These are phyloP conservation scores for Phylloscopus collybita DNA, from an alignment of 2,797 vertebrate genomes.

Conservation along the genomic window DNA sequence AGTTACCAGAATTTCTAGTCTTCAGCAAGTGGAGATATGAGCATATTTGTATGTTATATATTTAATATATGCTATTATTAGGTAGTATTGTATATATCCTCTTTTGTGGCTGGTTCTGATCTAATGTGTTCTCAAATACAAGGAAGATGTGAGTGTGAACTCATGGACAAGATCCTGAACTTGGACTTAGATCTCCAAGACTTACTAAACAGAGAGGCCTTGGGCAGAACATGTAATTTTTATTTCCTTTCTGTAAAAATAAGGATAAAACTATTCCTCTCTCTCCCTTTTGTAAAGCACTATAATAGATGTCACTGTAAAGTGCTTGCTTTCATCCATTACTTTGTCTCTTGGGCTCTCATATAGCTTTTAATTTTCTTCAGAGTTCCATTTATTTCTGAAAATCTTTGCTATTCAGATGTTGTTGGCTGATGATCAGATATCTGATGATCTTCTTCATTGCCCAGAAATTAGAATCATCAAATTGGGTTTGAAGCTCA, in stretches of 20 bases:
- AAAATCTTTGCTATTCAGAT: neutral
- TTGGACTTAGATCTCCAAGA: neutral
- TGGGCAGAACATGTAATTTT: neutral
- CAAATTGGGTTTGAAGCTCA: neutral
- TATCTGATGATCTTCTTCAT: neutral
- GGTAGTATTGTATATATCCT: neutral
- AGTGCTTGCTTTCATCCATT: neutral
- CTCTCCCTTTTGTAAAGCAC: neutral
- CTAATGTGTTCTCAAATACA: neutral
- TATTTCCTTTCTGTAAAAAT: neutral
- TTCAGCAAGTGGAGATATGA: neutral
- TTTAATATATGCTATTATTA: neutral
- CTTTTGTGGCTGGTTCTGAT: neutral
- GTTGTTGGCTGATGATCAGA: neutral
- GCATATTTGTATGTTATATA: neutral
- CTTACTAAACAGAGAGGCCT: neutral
- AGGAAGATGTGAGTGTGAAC: neutral
- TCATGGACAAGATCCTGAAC: neutral
- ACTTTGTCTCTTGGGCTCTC: neutral
- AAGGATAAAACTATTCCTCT: neutral
- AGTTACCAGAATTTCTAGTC: neutral
- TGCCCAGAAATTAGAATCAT: neutral
- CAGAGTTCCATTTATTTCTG: neutral
- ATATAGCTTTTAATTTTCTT: neutral
- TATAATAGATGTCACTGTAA: fast-evolving